Conservation (phyloP, 2,113 vertebrate genomes). For the Empidonax traillii region DNA sequence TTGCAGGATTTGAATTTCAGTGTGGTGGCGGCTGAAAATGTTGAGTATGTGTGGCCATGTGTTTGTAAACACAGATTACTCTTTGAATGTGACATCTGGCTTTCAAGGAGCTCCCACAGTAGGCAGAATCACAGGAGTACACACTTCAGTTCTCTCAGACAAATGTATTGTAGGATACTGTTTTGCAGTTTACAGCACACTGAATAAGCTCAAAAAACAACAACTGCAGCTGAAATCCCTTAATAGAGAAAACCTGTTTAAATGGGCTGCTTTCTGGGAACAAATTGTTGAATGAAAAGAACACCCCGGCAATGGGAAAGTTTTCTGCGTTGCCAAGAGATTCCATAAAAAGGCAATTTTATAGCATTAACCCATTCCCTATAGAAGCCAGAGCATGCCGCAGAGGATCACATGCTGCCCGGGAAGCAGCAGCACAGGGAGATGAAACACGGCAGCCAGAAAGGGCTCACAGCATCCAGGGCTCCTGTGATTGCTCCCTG, state of each 20-base stretch:
- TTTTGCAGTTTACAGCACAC: conserved; percentile 12
- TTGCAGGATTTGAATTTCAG: not conserved
- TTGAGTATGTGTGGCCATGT: not conserved
- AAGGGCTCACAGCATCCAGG: not conserved
- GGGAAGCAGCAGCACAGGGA: not conserved
- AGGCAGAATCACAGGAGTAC: conserved; percentile 38
- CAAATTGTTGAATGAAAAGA: conserved; percentile 46
- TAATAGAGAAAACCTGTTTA: conserved; percentile 66
- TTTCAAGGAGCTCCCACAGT: conserved; percentile 43
- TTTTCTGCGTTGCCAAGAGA: not conserved
- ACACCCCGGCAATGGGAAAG: conserved; percentile 5
- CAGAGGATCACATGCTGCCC: not conserved
- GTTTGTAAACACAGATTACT: conserved; percentile 43
- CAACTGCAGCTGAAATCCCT: conserved; percentile 53
- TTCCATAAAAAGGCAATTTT: conserved; percentile 9
- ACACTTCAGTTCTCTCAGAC: conserved; percentile 39
- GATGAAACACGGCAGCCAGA: not conserved
- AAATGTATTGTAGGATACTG: not conserved
- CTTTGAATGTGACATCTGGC: conserved; percentile 43
- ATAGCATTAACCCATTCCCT: not conserved
- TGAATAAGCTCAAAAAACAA: conserved; percentile 40
- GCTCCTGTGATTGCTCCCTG: rapidly evolving
- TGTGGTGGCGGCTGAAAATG: not conserved
- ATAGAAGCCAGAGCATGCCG: not conserved
- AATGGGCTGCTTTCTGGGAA: conserved; percentile 58